Evolutionary conservation across 2,113 vertebrate genomes (phyloP), one percentile per base, ranked within the genome.

Genomic region (Pipa parva): DNA sequence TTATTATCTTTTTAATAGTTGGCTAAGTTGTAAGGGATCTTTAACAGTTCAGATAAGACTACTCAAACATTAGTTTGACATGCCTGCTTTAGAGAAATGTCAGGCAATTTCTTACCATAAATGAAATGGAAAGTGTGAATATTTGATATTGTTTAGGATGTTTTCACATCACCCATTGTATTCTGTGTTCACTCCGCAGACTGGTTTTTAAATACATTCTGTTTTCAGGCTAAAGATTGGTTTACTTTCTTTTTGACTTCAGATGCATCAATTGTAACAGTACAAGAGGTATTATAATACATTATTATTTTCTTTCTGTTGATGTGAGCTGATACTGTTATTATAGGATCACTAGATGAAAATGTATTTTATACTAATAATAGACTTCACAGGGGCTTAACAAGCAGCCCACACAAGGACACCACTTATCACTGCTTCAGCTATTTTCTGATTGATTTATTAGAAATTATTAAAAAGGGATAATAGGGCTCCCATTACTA

Each of bases 271-370:
- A 60, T 69, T 69, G 65, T 69, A 52, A 69, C 17, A 54, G 55
- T 59, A 68, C 56, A 68, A 68, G 27, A 37, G 55, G 27, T 33
- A 52, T 59, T 68, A 28, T 69, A 69, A 69, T 69, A 60, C 60
- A 69, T 60, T 49, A 68, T 59, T 68, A 69, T 69, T 69, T 60
- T 57, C 31, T 52, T 52, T 60, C 65, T 69, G 24, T 60, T 20
- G 21, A 69, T 52, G 57, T 20, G 56, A 59, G 50, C 31, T 48
- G 48, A 69, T 60, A 69, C 65, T 69, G 58, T 69, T 60, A 69
- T 69, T 69, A 60, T 48, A 13, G 24, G n/a, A 37, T 52, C 65
- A 52, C 57, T 50, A 52, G 52, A 69, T 52, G 45, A 69, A 69
- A 42, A 42, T 46, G 31, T 50, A 45, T 24, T 50, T 69, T 69